Conservation (phyloP, 2,113 vertebrate genomes). For the Narcine bancroftii region DNA sequence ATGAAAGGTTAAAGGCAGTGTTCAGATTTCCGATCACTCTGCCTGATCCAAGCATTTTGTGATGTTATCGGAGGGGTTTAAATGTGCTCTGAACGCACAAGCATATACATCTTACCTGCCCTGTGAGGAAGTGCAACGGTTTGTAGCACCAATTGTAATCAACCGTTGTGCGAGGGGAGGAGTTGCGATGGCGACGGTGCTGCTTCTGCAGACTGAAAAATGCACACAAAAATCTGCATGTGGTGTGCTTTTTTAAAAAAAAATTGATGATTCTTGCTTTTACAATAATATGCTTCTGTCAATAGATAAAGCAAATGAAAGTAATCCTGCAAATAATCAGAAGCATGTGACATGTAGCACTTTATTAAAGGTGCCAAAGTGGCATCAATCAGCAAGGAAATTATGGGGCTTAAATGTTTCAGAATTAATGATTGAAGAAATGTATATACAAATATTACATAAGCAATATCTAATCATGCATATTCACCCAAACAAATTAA, state of each 20-base stretch:
- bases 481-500: background rate
- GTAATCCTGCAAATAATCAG: background rate
- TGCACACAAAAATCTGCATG: background rate
- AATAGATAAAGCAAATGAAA: background rate
- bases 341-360: background rate
- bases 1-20: too few species aligned
- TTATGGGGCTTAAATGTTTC: background rate
- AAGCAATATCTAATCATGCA: background rate
- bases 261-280: background rate
- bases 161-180: too few species aligned
- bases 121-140: too few species aligned
- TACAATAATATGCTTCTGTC: background rate
- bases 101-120: too few species aligned
- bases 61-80: too few species aligned
- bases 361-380: background rate
- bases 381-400: background rate
- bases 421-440: background rate
- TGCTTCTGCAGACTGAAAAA: background rate
- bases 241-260: background rate
- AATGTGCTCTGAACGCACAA: too few species aligned
- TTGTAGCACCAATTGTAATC: too few species aligned
- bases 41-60: too few species aligned
- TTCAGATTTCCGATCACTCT: too few species aligned
- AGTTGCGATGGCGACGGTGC: too few species aligned
- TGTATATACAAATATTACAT: background rate